Percentiles rank a stretch among this genome's conserved stretches.
Evolutionary conservation across 2,888 invertebrate genomes (phyloP).

Genomic region (Neoascia interrupta): DNA sequence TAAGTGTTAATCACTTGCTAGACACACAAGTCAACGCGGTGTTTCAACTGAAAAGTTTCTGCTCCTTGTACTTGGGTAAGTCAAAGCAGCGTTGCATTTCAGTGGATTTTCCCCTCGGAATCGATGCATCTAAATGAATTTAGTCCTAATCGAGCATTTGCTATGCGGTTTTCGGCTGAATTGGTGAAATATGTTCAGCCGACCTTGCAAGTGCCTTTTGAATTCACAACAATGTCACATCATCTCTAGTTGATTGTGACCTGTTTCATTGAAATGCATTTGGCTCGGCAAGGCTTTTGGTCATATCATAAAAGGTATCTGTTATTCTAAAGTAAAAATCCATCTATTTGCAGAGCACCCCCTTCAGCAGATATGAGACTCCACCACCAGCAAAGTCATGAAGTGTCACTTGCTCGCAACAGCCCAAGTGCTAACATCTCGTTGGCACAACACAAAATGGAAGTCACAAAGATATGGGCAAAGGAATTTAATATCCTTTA

Average conservation of each 20-base stretch:
- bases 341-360: constrained; percentile 33
- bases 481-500: constrained; percentile 57
- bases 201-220: neutral
- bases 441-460: constrained; percentile 46
- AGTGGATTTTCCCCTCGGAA: neutral
- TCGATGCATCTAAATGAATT: neutral
- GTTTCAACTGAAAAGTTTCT: too few species aligned
- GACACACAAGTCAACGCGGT: too few species aligned
- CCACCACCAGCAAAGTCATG: constrained; percentile 16
- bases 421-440: neutral
- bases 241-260: neutral
- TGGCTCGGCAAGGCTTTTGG: too few species aligned
- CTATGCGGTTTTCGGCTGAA: too few species aligned
- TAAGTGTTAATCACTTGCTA: too few species aligned
- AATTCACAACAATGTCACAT: constrained; percentile 2
- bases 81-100: neutral
- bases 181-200: neutral
- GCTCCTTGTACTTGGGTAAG: constrained; percentile 22
- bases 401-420: constrained; percentile 24
- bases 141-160: neutral
- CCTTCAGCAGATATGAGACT: constrained; percentile 24
- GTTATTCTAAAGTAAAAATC: neutral
- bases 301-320: neutral
- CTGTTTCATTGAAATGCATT: neutral
- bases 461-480: constrained; percentile 44